A percentile compares a stretch with the other conserved stretches of the same genome.
Evolutionary conservation across 2,113 vertebrate genomes (phyloP).

Genomic region (Pantherophis guttatus): DNA sequence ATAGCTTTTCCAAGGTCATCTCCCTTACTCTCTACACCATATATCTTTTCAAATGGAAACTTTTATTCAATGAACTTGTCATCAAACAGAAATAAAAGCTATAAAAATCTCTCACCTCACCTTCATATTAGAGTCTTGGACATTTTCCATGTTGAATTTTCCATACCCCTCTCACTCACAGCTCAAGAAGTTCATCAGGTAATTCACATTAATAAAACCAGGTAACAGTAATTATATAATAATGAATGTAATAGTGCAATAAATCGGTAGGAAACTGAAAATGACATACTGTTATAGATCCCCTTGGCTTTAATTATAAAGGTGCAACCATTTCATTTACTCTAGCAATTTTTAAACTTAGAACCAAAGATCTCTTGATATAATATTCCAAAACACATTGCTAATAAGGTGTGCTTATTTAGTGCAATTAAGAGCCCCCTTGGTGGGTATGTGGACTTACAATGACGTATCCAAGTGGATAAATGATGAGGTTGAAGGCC

Average conservation of each 20-base stretch:
- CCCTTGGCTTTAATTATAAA: conserved; percentile 60
- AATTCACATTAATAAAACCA: conserved; percentile 35
- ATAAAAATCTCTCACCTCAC: not conserved
- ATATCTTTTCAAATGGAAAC: not conserved
- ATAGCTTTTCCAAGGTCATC: not conserved
- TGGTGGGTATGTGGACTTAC: conserved; percentile 50
- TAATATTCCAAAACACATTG: conserved; percentile 54
- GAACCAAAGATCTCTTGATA: conserved; percentile 56
- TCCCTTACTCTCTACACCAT: not conserved
- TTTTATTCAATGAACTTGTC: not conserved
- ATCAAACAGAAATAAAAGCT: not conserved
- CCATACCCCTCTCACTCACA: conserved; percentile 6
- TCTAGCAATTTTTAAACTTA: conserved; percentile 55
- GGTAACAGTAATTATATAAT: conserved; percentile 45
- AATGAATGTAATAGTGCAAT: conserved; percentile 50
- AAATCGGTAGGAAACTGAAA: conserved; percentile 55
- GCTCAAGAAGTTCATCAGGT: conserved; percentile 8
- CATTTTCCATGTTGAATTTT: conserved; percentile 1
- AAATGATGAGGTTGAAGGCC: conserved; percentile 40
- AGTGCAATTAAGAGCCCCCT: conserved; percentile 49
- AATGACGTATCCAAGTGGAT: conserved; percentile 42
- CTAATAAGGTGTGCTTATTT: conserved; percentile 57
- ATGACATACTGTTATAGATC: conserved; percentile 47
- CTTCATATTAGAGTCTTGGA: not conserved
- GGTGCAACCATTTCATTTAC: conserved; percentile 59